Percentiles rank a stretch among this genome's conserved stretches.
Conservation (phyloP, 2,113 vertebrate genomes). For the Salminus brasiliensis region DNA sequence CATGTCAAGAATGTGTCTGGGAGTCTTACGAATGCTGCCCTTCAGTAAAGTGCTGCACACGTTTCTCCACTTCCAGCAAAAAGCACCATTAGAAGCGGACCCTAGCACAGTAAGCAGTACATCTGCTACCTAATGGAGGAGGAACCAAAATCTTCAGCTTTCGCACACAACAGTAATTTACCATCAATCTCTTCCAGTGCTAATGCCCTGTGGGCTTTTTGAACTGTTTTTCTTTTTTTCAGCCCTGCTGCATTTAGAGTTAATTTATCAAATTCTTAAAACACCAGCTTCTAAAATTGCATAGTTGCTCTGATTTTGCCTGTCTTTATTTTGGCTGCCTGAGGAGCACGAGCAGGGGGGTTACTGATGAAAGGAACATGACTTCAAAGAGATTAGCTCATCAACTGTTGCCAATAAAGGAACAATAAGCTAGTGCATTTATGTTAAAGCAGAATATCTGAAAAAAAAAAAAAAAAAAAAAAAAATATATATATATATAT, state of each 20-base stretch:
- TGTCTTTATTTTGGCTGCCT: slow-evolving; percentile 57
- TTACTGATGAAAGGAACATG: slow-evolving; percentile 70
- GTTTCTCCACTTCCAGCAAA: too few species aligned
- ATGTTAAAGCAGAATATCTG: slow-evolving; percentile 51
- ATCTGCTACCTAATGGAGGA: slow-evolving; percentile 12
- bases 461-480: too few species aligned
- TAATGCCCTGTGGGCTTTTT: slow-evolving; percentile 20
- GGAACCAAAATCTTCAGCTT: slow-evolving; percentile 1
- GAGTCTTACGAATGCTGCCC: too few species aligned
- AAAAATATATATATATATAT: too few species aligned
- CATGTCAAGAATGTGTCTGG: too few species aligned
- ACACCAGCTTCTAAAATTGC: slow-evolving; percentile 52
- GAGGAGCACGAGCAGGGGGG: slow-evolving; percentile 49
- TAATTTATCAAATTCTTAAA: slow-evolving; percentile 46
- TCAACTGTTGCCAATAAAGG: slow-evolving; percentile 68
- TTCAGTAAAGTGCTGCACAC: too few species aligned
- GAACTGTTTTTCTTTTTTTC: slow-evolving; percentile 4
- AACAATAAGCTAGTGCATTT: slow-evolving; percentile 63
- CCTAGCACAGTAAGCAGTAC: background rate
- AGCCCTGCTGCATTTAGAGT: slow-evolving; percentile 9
- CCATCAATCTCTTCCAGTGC: slow-evolving; percentile 19
- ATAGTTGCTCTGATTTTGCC: slow-evolving; percentile 56
- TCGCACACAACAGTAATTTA: slow-evolving; percentile 13
- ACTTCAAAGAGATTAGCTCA: slow-evolving; percentile 74
- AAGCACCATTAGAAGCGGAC: background rate